Evolutionary conservation across 2,888 invertebrate species (phyloP).

Genomic region (Chymomyza procnemis): DNA sequence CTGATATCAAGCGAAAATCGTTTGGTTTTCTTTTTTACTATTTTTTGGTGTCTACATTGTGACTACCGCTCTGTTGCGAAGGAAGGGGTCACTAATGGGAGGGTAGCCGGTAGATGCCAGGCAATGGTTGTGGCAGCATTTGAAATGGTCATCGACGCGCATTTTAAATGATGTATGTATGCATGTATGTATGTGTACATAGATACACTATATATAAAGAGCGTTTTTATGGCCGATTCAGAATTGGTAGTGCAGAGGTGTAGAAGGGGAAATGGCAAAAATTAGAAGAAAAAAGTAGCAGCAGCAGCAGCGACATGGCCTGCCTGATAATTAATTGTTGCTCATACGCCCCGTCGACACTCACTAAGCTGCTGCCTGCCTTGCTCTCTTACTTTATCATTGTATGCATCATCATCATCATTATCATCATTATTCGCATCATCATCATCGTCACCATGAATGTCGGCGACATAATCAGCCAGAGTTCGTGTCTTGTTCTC

Average conservation of each 20-base stretch:
- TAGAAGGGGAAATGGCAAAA: neutral
- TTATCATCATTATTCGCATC: slow-evolving; percentile 8
- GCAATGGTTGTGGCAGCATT: slow-evolving; percentile 52
- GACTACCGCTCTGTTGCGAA: neutral
- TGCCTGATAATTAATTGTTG: slow-evolving; percentile 66
- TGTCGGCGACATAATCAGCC: slow-evolving; percentile 48
- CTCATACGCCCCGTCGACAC: slow-evolving; percentile 52
- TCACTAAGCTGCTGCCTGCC: neutral
- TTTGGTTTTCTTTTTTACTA: slow-evolving; percentile 38
- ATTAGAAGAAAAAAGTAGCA: slow-evolving; percentile 22
- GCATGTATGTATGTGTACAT: slow-evolving; percentile 10
- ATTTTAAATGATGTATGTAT: slow-evolving; percentile 73
- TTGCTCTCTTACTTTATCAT: neutral
- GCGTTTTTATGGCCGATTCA: slow-evolving; percentile 38
- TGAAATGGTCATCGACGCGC: slow-evolving; percentile 74
- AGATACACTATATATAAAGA: neutral
- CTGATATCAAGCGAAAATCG: slow-evolving; percentile 71
- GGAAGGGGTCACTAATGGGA: slow-evolving; percentile 23
- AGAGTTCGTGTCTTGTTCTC: slow-evolving; percentile 47
- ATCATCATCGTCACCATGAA: slow-evolving; percentile 27
- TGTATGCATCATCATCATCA: slow-evolving; percentile 20
- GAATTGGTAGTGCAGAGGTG: slow-evolving; percentile 43
- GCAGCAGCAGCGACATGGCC: slow-evolving; percentile 35
- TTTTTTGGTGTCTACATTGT: slow-evolving; percentile 64
- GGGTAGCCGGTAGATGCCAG: neutral